Base-by-base conservation (phyloP, 2,888 invertebrate species). In the Limnephilus lunatus region DNA sequence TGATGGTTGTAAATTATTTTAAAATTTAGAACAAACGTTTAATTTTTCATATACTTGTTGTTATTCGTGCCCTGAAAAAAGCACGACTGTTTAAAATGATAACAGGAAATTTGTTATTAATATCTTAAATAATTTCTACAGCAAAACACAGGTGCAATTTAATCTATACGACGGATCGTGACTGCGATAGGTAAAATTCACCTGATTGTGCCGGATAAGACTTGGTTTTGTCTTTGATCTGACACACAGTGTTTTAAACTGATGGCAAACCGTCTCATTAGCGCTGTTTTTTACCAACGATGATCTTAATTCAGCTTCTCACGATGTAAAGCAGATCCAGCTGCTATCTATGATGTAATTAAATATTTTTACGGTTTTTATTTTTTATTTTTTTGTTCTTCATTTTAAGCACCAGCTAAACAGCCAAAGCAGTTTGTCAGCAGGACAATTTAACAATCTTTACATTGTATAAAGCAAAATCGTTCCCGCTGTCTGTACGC, bases 291-390 rank as follows among this genome's bases (percentile, higher is more conserved):
- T 85, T 85, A 14, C 30, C n/a, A 3, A 30, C 85, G 25, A n/a
- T 85, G 85, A 85, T 25, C 85, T 85, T 85, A 85, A 85, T 85
- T 85, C 30, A 25, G 15, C 68, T 86, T 86, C 86, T 86, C 48
- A 86, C 86, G 86, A 30, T 86, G 2, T 68, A n/a, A 25, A 68
- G 2, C 68, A 68, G n/a, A 9, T 1, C 19, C 68, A 25, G 4
- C 25, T 48, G 48, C 48, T 15, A 48, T 15, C 48, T 11, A 3
- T 15, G 15, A 15, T 14, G 15, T 15, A 48, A 44, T 44, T 44
- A 1, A 12, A 44, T 44, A 44, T 44, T 11, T 44, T 44, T 39
- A n/a, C n/a, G n/a, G n/a, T n/a, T n/a, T n/a, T n/a, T n/a, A n/a
- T n/a, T n/a, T n/a, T n/a, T n/a, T n/a, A n/a, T n/a, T n/a, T n/a